phyloP scores from a whole-genome alignment of 2,888 invertebrate genomes.

The Caenorhabditis sp. region DNA sequence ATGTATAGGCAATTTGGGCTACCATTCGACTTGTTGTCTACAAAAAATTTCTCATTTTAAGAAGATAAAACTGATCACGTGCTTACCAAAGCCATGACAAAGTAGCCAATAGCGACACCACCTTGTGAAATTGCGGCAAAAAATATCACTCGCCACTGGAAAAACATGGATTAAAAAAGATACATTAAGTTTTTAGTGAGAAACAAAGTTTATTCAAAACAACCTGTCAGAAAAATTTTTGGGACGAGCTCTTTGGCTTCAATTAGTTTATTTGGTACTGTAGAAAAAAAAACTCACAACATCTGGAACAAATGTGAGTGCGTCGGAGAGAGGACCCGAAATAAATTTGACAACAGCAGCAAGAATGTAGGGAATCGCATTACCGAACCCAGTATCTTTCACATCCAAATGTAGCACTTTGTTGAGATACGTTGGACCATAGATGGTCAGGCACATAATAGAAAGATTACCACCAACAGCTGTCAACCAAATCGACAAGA shows the following conservation, averaged over 20 bases:
- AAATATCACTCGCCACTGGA: constrained; percentile 30
- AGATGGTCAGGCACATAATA: constrained; percentile 28
- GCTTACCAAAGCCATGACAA: constrained; percentile 39
- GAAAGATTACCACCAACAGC: constrained; percentile 36
- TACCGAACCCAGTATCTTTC: constrained; percentile 27
- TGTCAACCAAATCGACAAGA: constrained; percentile 27
- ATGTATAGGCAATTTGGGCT: constrained; percentile 58
- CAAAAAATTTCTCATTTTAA: neutral
- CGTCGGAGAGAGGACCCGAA: constrained; percentile 36
- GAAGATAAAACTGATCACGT: too few species aligned
- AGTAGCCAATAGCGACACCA: constrained; percentile 27
- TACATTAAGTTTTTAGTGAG: too few species aligned
- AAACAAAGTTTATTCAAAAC: too few species aligned
- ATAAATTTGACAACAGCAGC: constrained; percentile 25
- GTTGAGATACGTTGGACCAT: constrained; percentile 37
- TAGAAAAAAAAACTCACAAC: neutral
- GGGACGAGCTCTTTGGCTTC: neutral
- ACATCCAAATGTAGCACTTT: constrained; percentile 34
- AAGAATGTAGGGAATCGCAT: constrained; percentile 30
- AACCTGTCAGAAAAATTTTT: too few species aligned
- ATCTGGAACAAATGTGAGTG: constrained; percentile 32
- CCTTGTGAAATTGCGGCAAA: constrained; percentile 34
- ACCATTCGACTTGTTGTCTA: constrained; percentile 34
- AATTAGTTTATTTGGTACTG: neutral
- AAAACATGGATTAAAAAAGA: too few species aligned